These are phyloP conservation scores for Eulemur macaco DNA, from an alignment of 2,113 vertebrate genomes.

Conservation along the genomic window DNA sequence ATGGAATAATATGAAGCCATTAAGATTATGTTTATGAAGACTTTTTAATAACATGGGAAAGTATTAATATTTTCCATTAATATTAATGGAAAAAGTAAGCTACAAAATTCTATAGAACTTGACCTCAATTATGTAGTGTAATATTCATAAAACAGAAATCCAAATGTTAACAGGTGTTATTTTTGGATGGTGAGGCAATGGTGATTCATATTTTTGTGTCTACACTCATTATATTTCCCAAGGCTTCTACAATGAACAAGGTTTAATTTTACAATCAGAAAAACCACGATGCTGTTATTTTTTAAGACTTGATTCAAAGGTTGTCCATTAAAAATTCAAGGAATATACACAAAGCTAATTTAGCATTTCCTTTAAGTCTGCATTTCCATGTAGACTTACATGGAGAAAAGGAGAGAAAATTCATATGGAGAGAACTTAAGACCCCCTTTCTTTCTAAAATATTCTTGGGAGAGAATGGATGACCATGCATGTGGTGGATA, in stretches of 20 bases:
- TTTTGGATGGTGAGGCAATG: background rate
- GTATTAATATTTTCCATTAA: background rate
- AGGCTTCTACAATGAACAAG: slow-evolving; percentile 11
- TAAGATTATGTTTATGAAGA: slow-evolving; percentile 13
- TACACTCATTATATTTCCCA: background rate
- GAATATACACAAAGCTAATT: slow-evolving; percentile 9
- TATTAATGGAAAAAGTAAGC: background rate
- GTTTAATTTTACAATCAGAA: slow-evolving; percentile 27
- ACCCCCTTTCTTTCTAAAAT: background rate
- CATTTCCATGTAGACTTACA: background rate
- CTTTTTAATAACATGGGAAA: background rate
- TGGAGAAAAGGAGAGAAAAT: background rate
- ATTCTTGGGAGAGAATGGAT: background rate
- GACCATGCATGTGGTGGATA: background rate
- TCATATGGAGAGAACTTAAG: background rate
- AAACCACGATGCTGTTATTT: background rate
- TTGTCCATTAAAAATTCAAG: slow-evolving; percentile 28
- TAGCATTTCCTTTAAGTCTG: background rate
- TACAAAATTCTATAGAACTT: background rate
- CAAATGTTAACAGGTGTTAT: slow-evolving; percentile 19
- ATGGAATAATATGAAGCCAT: background rate
- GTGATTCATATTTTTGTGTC: slow-evolving; percentile 6
- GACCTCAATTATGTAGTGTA: background rate
- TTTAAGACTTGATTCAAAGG: slow-evolving; percentile 23
- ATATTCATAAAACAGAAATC: slow-evolving; percentile 40